phyloP scores from a whole-genome alignment of 2,113 vertebrate species.

The Ivindomyrus marchei region DNA sequence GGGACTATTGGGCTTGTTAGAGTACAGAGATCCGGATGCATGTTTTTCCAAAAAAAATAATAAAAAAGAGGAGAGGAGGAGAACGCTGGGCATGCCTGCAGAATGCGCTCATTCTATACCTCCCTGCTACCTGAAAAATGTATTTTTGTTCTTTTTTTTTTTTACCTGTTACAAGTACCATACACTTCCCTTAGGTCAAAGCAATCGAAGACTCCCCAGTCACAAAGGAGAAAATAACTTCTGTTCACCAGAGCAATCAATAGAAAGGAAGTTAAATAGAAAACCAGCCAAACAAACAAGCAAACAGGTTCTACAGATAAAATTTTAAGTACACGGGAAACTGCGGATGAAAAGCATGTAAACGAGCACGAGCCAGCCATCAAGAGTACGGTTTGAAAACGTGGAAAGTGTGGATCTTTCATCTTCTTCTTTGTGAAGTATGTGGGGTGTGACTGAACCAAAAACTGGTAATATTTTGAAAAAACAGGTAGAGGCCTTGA shows the following conservation, averaged over 20 bases:
- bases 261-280: neutral
- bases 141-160: neutral
- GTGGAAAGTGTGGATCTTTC: neutral
- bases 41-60: neutral
- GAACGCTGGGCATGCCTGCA: neutral
- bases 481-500: conserved; percentile 46
- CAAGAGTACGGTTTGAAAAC: neutral
- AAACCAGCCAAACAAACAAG: neutral
- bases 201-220: neutral
- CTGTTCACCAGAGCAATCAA: neutral
- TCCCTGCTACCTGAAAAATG: neutral
- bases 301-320: neutral
- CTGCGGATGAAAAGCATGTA: neutral
- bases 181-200: neutral
- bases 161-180: neutral
- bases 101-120: neutral
- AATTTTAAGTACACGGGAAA: neutral
- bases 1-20: neutral
- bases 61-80: neutral
- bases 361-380: neutral
- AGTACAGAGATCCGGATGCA: neutral
- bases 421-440: neutral
- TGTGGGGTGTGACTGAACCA: conserved; percentile 28
- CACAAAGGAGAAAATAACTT: neutral
- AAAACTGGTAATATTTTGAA: neutral